Base-by-base conservation (phyloP, 2,888 invertebrate genomes). In the Coenonympha glycerion region DNA sequence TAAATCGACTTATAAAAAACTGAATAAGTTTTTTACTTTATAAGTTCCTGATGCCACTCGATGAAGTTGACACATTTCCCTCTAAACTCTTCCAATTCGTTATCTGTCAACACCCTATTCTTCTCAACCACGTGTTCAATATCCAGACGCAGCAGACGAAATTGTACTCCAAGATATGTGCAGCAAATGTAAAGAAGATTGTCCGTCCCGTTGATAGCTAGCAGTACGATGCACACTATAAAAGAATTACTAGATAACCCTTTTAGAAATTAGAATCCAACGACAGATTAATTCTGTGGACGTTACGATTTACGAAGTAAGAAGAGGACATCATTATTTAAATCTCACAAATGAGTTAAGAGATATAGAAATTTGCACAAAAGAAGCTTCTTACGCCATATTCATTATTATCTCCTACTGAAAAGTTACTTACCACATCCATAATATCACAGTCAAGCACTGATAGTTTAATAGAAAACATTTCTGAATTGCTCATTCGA, bases 31-130 rank as follows among this genome's bases (percentile, higher is more conserved):
- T 19, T 62, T 61, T 54, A 77, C 79, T 62, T 56, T 49, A 77
- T 73, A 30, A 77, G 54, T 24, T 69, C 63, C 41, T 75, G 73
- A 60, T 82, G 81, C 69, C 75, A 66, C 31, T 59, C 64, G 0
- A 79, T 58, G 8, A 78, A 39, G 3, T 66, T 50, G 2, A 58
- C 47, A 26, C 75, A 66, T 34, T 68, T 66, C 0, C 21, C 28
- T 6, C 64, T 58, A 8, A 74, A 57, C 6, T 53, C 50, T 18
- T 9, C 22, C 2, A 42, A 11, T 1, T 59, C 61, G 30, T 63
- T 58, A 1, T 62, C 55, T 0, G 19, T 3, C 13, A 46, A 53
- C 31, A n/a, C 13, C 28, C 13, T 9, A 2, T 34, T 44, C 2
- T 56, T 42, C 11, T 62, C 61, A 3, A 75, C 61, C 1, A 76